phyloP scores from a whole-genome alignment of 2,113 vertebrate species.

The Gila orcuttii region DNA sequence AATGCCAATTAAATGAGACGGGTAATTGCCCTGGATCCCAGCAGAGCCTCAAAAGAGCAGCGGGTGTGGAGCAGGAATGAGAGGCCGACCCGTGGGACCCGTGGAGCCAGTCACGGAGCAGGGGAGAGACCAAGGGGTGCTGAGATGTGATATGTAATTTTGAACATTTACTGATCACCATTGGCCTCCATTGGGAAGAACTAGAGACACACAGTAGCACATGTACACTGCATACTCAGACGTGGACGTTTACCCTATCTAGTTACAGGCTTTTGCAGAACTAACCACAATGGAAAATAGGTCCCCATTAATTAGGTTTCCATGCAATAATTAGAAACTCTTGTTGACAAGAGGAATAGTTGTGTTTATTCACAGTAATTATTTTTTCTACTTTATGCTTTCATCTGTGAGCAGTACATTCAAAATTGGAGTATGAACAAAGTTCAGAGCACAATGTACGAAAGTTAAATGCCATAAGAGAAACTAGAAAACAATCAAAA shows the following conservation, averaged over 20 bases:
- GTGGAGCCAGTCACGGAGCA: slow-evolving; percentile 60
- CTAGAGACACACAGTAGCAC: slow-evolving; percentile 7
- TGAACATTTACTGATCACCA: slow-evolving; percentile 82
- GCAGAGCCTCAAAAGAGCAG: slow-evolving; percentile 78
- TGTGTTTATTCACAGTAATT: slow-evolving; percentile 26
- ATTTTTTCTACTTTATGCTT: slow-evolving; percentile 18
- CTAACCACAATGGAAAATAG: slow-evolving; percentile 15
- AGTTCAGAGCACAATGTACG: neutral
- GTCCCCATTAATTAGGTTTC: neutral
- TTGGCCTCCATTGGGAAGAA: slow-evolving; percentile 69
- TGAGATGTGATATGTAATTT: slow-evolving; percentile 79
- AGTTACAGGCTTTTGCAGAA: neutral
- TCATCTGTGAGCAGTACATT: neutral
- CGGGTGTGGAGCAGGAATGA: slow-evolving; percentile 80
- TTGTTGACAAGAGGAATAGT: slow-evolving; percentile 26
- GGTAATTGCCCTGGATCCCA: slow-evolving; percentile 87
- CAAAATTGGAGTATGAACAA: neutral
- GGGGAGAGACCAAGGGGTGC: slow-evolving; percentile 25
- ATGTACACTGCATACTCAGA: slow-evolving; percentile 32
- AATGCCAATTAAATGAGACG: slow-evolving; percentile 92
- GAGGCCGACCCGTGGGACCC: slow-evolving; percentile 60
- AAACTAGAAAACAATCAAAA: neutral
- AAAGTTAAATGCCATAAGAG: neutral
- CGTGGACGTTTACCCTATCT: slow-evolving; percentile 17
- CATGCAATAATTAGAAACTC: slow-evolving; percentile 5